Conservation (phyloP, 2,888 invertebrate genomes). For the Clistopyga incitator region DNA sequence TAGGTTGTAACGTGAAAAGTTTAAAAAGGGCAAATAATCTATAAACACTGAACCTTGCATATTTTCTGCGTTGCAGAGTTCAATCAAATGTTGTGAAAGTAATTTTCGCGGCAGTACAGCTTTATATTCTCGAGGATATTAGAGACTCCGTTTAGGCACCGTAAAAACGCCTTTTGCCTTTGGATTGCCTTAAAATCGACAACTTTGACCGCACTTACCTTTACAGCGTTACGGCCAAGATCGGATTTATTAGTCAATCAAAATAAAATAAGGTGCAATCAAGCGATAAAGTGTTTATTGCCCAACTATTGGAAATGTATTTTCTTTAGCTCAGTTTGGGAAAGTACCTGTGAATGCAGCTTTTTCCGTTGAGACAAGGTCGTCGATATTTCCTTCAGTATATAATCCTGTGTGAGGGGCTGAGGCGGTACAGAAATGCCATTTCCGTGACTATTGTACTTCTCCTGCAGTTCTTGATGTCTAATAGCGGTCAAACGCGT, state of each 20-base stretch:
- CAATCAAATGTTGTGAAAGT: too few relatives aligned
- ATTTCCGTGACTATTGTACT: conserved; percentile 87
- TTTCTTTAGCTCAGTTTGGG: background rate
- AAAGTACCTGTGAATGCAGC: conserved; percentile 90
- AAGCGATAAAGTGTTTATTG: background rate
- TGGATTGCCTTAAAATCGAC: too few relatives aligned
- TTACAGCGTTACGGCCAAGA: background rate
- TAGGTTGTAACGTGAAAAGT: too few relatives aligned
- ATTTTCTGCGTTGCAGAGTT: too few relatives aligned
- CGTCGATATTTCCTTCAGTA: conserved; percentile 94
- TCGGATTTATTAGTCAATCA: background rate
- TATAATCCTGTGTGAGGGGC: conserved; percentile 90
- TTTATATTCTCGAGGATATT: too few relatives aligned
- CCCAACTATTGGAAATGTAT: background rate
- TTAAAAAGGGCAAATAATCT: too few relatives aligned
- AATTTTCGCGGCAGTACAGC: too few relatives aligned
- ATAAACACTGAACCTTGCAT: too few relatives aligned
- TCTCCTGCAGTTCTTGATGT: conserved; percentile 91
- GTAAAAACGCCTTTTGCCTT: too few relatives aligned
- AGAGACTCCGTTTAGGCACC: too few relatives aligned
- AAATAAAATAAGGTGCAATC: too few relatives aligned
- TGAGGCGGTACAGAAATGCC: conserved; percentile 87
- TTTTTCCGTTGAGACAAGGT: conserved; percentile 94
- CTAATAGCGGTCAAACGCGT: conserved; percentile 89
- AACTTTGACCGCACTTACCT: too few relatives aligned